Base-by-base conservation (phyloP, 2,797 vertebrate genomes). In the Smutsia temminckii region DNA sequence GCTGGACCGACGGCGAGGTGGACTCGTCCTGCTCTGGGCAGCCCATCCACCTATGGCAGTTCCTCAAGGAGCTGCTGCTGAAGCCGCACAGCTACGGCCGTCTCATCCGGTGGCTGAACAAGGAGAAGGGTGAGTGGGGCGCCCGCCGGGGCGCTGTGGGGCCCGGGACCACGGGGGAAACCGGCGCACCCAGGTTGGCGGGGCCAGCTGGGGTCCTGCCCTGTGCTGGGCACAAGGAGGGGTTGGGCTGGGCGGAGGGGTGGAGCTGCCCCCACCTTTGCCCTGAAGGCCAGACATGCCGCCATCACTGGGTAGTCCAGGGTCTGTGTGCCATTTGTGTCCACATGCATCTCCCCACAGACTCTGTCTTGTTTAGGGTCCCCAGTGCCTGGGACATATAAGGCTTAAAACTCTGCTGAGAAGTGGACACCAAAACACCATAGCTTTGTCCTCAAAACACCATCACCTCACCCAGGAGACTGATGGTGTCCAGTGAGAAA, bases 1-100 rank as follows among this genome's bases (percentile, higher is more conserved):
- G 99, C 86, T 99, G 99, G 99, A 98, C 98, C 0, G 98, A 99
- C 88, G 97, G 97, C 2, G 99, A 99, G 97, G 99, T 99, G 3
- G 99, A 99, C 92, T 99, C 99, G 0, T 99, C 99, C 34, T 99
- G 99, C 20, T 99, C 99, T 0, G 99, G 99, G 91, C 99, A 99
- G 96, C 99, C 99, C 20, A 99, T 99, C 95, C 99, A 99, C 97
- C 99, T 99, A 55, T 99, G 99, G 99, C 99, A 99, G 98, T 99
- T 99, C 97, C 99, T 99, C 96, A 98, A 99, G 91, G 99, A 99
- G 96, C 99, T 99, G 64, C 98, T 99, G 91, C 98, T 99, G 80
- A 99, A 99, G 85, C 99, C 99, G 0, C 99, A 99, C 98, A 99
- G 98, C 98, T 99, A 99, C 0, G 99, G 99, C 37, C 99, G 99